phyloP scores from a whole-genome alignment of 2,797 vertebrate species.

The Lacerta agilis region DNA sequence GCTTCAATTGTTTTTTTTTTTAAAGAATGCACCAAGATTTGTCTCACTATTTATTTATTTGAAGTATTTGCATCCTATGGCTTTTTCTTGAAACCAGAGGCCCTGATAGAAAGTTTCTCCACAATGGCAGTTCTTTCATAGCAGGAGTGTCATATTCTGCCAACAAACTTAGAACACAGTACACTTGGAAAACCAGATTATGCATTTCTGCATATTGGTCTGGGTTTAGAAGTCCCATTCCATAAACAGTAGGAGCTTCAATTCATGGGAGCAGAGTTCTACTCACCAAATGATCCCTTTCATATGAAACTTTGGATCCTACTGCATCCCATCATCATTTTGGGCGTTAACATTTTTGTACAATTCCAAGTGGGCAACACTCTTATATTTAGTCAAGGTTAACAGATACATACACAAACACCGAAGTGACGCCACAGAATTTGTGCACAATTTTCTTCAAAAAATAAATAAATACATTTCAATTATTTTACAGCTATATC shows the following conservation, averaged over 20 bases:
- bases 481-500: neutral
- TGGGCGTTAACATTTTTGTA: neutral
- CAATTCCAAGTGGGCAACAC: neutral
- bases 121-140: neutral
- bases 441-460: neutral
- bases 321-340: neutral
- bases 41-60: neutral
- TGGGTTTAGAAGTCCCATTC: neutral
- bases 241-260: neutral
- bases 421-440: neutral
- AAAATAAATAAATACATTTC: neutral
- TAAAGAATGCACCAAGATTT: neutral
- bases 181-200: neutral
- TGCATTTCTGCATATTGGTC: neutral
- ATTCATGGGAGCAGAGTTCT: neutral
- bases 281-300: neutral
- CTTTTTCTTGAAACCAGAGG: neutral
- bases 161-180: neutral
- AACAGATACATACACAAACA: neutral
- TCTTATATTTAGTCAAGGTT: neutral
- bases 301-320: neutral
- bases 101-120: neutral
- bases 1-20: neutral
- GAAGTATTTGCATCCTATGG: neutral
- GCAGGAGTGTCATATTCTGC: neutral